Conservation (phyloP, 1,140 invertebrate species). For the Magallana angulata region DNA sequence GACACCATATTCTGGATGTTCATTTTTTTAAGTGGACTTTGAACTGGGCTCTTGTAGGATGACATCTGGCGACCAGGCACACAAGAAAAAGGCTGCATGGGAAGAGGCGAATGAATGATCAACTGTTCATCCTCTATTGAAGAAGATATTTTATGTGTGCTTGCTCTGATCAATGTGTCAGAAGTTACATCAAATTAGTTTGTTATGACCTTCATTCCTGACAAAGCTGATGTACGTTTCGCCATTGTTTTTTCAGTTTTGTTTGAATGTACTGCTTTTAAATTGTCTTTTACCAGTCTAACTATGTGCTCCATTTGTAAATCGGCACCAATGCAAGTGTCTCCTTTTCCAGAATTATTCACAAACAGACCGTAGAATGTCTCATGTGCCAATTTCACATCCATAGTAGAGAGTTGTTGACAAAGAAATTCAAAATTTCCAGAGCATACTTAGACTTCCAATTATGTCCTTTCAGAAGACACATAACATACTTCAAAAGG, state of each 20-base stretch:
- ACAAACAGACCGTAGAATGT: slow-evolving; percentile 41
- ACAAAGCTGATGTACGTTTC: not conserved
- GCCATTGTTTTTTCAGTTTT: slow-evolving; percentile 4
- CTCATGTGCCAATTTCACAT: not conserved
- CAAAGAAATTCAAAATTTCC: slow-evolving; percentile 29
- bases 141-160: not conserved
- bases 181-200: not conserved
- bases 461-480: too few relatives aligned
- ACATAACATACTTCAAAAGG: too few relatives aligned
- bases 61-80: not conserved
- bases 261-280: slow-evolving; percentile 15
- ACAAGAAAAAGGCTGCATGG: not conserved
- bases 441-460: slow-evolving; percentile 25
- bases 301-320: slow-evolving; percentile 38
- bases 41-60: not conserved
- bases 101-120: not conserved
- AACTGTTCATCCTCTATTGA: not conserved
- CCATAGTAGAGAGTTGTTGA: slow-evolving; percentile 21
- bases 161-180: not conserved
- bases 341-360: not conserved
- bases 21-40: not conserved
- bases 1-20: not conserved
- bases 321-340: slow-evolving; percentile 24
- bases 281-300: not conserved
- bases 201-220: not conserved